Conservation (phyloP, 1,140 invertebrate species). For the Oryzaephilus surinamensis region DNA sequence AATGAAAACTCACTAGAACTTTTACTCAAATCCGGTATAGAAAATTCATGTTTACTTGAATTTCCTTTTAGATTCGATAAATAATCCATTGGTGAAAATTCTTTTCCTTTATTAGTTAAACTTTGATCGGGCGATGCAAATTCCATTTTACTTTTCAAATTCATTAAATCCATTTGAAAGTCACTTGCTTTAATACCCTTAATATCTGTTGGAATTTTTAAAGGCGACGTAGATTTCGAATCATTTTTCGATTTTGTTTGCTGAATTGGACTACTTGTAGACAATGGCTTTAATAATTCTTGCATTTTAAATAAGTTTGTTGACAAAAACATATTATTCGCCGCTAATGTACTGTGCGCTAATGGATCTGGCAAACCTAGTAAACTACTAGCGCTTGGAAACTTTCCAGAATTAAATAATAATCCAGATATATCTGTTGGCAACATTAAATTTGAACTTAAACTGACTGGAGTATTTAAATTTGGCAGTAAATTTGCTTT, state of each 20-base stretch:
- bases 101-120: constrained; percentile 33
- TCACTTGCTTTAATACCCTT: constrained; percentile 23
- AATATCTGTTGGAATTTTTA: constrained; percentile 32
- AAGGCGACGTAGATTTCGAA: constrained; percentile 33
- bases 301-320: constrained; percentile 43
- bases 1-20: constrained; percentile 17
- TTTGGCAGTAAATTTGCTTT: constrained; percentile 35
- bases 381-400: constrained; percentile 43
- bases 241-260: constrained; percentile 26
- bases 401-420: constrained; percentile 48
- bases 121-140: constrained; percentile 39
- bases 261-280: constrained; percentile 37
- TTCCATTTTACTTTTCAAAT: constrained; percentile 30
- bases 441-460: constrained; percentile 47
- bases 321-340: constrained; percentile 56
- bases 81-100: constrained; percentile 33
- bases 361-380: constrained; percentile 53
- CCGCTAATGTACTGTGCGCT: constrained; percentile 54
- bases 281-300: constrained; percentile 41
- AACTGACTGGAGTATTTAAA: constrained; percentile 36
- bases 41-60: constrained; percentile 31
- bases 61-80: constrained; percentile 32
- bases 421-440: constrained; percentile 49
- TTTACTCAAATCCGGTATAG: constrained; percentile 20
- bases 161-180: constrained; percentile 30